A percentile compares a stretch with the other conserved stretches of the same genome.
Conservation (phyloP, 2,888 invertebrate species). For the Aspidapion aeneum region DNA sequence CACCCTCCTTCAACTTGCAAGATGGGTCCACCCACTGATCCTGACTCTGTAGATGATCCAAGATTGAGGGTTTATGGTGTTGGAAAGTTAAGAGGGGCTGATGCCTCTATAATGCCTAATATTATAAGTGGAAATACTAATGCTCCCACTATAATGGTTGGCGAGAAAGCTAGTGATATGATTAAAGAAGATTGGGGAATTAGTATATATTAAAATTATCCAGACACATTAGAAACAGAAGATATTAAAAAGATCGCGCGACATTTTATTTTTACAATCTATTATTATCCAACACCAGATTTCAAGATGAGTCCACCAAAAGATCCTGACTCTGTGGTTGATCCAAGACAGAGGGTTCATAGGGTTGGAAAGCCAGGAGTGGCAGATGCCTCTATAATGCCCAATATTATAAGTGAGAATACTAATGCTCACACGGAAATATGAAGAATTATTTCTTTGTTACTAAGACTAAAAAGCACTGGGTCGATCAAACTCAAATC, state of each 20-base stretch:
- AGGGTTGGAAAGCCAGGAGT: constrained; percentile 75
- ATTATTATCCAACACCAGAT: constrained; percentile 81
- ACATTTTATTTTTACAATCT: constrained; percentile 77
- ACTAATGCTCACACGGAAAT: constrained; percentile 85
- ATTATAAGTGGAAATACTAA: constrained; percentile 90
- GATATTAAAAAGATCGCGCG: constrained; percentile 88
- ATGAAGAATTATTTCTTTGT: constrained; percentile 77
- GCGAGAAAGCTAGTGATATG: constrained; percentile 85
- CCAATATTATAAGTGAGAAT: constrained; percentile 83
- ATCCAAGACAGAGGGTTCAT: constrained; percentile 71
- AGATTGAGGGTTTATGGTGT: constrained; percentile 75
- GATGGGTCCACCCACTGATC: constrained; percentile 78
- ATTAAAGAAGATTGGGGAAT: constrained; percentile 78
- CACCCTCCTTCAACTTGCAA: constrained; percentile 84
- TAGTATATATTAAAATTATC: constrained; percentile 22
- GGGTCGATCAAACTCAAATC: constrained; percentile 85
- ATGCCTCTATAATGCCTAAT: constrained; percentile 85
- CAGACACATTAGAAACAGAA: constrained; percentile 67
- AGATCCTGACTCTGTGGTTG: constrained; percentile 77
- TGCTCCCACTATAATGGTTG: constrained; percentile 88
- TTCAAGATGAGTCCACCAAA: constrained; percentile 82
- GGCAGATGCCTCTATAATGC: constrained; percentile 86
- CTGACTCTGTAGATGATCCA: constrained; percentile 76
- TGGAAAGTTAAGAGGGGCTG: constrained; percentile 71
- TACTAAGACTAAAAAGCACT: constrained; percentile 80